phyloP scores from a whole-genome alignment of 1,140 invertebrate genomes.

The Drosophila obscura region DNA sequence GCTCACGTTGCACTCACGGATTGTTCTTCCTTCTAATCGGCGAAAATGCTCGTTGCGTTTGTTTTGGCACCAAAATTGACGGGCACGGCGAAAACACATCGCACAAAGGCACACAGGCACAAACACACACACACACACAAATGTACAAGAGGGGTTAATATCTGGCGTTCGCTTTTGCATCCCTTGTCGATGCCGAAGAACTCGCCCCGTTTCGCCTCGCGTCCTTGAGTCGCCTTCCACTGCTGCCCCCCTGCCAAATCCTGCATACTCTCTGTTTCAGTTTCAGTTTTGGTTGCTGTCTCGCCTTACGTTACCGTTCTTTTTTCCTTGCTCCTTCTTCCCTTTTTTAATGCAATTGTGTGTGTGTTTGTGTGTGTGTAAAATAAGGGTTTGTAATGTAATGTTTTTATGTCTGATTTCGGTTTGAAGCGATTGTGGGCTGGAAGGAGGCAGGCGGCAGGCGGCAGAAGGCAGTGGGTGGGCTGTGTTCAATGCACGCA shows the following conservation, averaged over 20 bases:
- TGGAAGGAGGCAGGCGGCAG: slow-evolving; percentile 7
- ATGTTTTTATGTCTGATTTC: slow-evolving; percentile 84
- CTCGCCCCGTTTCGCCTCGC: slow-evolving; percentile 50
- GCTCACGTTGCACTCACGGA: slow-evolving; percentile 80
- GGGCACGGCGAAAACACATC: slow-evolving; percentile 67
- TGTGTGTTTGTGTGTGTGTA: slow-evolving; percentile 66
- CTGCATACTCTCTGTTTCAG: slow-evolving; percentile 68
- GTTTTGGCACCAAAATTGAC: slow-evolving; percentile 82
- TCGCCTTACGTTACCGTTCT: slow-evolving; percentile 54
- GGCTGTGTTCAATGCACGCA: slow-evolving; percentile 62
- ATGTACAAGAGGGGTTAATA: slow-evolving; percentile 67
- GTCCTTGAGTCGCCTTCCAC: slow-evolving; percentile 61
- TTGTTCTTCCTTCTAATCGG: slow-evolving; percentile 82
- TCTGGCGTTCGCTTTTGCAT: slow-evolving; percentile 76
- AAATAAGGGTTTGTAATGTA: slow-evolving; percentile 84
- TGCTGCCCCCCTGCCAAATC: not conserved
- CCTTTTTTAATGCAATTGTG: slow-evolving; percentile 38
- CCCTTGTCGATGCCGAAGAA: slow-evolving; percentile 65
- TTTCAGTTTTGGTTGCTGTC: slow-evolving; percentile 58
- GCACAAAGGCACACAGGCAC: slow-evolving; percentile 57
- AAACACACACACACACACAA: slow-evolving; percentile 37
- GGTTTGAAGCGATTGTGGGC: slow-evolving; percentile 58
- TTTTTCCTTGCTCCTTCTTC: slow-evolving; percentile 34
- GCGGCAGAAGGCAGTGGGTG: slow-evolving; percentile 13
- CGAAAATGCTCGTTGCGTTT: slow-evolving; percentile 81